Conservation (phyloP, 1,140 invertebrate genomes). For the Delia radicum region DNA sequence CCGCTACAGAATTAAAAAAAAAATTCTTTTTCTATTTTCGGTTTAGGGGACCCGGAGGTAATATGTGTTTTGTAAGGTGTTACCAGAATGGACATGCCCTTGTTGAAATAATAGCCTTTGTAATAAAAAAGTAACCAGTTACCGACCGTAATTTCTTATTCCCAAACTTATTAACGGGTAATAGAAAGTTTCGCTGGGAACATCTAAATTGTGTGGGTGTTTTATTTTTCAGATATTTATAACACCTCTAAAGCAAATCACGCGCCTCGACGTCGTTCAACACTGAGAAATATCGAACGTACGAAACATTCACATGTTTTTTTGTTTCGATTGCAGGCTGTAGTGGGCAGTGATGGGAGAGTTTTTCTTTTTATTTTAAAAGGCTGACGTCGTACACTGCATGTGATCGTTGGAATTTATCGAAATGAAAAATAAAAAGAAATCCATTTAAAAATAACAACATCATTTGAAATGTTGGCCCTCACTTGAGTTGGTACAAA, state of each 20-base stretch:
- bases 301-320: conserved; percentile 17
- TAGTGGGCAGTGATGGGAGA: background rate
- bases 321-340: conserved; percentile 3
- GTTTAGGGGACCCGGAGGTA: too few relatives aligned
- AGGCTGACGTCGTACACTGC: conserved; percentile 17
- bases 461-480: background rate
- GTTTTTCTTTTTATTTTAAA: background rate
- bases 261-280: conserved; percentile 13
- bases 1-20: too few relatives aligned
- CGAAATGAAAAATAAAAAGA: too few relatives aligned
- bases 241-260: conserved; percentile 9
- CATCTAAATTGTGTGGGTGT: background rate
- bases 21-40: too few relatives aligned
- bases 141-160: too few relatives aligned
- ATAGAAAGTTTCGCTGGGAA: too few relatives aligned
- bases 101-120: too few relatives aligned
- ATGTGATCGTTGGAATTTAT: conserved; percentile 23
- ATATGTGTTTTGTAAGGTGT: too few relatives aligned
- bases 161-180: too few relatives aligned
- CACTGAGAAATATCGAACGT: background rate
- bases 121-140: too few relatives aligned
- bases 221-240: background rate
- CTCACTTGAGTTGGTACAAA: background rate
- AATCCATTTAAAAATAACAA: too few relatives aligned
- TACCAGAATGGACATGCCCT: too few relatives aligned